phyloP scores from a whole-genome alignment of 1,140 invertebrate species.

The Cheumatopsyche charites region DNA sequence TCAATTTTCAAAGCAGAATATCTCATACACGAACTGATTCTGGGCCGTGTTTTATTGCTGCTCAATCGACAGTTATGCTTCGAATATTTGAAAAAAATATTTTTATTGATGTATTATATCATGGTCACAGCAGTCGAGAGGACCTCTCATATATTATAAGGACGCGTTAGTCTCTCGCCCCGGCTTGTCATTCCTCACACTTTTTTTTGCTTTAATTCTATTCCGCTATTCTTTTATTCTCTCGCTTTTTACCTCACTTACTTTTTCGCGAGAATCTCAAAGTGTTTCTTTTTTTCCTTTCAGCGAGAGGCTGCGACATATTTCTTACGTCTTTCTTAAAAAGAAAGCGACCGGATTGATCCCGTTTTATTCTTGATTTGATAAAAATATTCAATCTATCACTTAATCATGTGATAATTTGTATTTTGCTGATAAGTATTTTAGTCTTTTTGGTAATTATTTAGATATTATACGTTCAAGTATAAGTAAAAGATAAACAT shows the following conservation, averaged over 20 bases:
- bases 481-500: no score
- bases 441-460: no score
- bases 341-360: constrained; percentile 28
- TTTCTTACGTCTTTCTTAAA: constrained; percentile 45
- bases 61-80: constrained; percentile 6
- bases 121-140: constrained; percentile 10
- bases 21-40: neutral
- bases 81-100: no score
- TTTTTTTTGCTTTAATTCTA: constrained; percentile 46
- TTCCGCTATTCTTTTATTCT: constrained; percentile 40
- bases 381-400: no score
- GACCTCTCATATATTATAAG: constrained; percentile 40
- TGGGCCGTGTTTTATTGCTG: constrained; percentile 9
- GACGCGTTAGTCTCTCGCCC: constrained; percentile 43
- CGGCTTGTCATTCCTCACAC: constrained; percentile 48
- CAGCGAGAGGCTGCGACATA: constrained; percentile 37
- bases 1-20: constrained; percentile 20
- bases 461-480: no score
- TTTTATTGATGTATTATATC: no score
- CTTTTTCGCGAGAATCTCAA: constrained; percentile 30
- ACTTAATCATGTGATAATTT: no score
- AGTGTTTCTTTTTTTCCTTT: constrained; percentile 4
- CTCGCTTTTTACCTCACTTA: constrained; percentile 34
- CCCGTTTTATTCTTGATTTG: no score
- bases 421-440: no score